phyloP scores from a whole-genome alignment of 1,140 invertebrate species.

The Leptonema lineaticorne region DNA sequence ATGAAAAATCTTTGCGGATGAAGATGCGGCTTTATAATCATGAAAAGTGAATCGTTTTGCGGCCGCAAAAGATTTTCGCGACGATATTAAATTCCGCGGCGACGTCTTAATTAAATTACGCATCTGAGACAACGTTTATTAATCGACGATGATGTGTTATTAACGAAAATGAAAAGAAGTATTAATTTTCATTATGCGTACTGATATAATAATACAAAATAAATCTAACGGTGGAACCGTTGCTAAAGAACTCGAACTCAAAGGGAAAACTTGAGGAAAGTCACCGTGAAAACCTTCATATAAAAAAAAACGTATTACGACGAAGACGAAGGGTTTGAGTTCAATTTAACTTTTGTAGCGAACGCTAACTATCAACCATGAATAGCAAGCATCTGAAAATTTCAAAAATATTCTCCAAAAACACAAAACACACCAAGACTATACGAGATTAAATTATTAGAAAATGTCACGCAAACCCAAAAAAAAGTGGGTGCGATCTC shows the following conservation, averaged over 20 bases:
- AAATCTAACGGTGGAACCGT: too few relatives aligned
- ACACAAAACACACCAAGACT: too few relatives aligned
- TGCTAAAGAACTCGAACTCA: background rate
- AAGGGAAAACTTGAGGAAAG: slow-evolving; percentile 2
- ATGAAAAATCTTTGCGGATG: too few relatives aligned
- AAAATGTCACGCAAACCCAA: too few relatives aligned
- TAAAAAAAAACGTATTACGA: background rate
- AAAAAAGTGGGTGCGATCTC: too few relatives aligned
- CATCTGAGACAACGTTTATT: background rate
- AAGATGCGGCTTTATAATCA: background rate
- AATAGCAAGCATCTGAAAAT: background rate
- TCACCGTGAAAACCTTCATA: background rate
- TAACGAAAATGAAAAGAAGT: background rate
- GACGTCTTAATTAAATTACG: background rate
- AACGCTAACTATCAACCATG: background rate
- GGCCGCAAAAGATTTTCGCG: background rate
- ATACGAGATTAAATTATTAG: too few relatives aligned
- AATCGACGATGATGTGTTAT: background rate
- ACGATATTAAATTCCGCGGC: background rate
- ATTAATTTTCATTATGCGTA: too few relatives aligned
- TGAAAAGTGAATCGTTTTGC: background rate
- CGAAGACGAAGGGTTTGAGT: background rate
- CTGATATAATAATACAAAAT: too few relatives aligned
- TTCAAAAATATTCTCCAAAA: too few relatives aligned
- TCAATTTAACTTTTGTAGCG: slow-evolving; percentile 14